A percentile compares a stretch with the other conserved stretches of the same genome.
Evolutionary conservation across 2,113 vertebrate species (phyloP).

Genomic region (Hypanus sabinus): DNA sequence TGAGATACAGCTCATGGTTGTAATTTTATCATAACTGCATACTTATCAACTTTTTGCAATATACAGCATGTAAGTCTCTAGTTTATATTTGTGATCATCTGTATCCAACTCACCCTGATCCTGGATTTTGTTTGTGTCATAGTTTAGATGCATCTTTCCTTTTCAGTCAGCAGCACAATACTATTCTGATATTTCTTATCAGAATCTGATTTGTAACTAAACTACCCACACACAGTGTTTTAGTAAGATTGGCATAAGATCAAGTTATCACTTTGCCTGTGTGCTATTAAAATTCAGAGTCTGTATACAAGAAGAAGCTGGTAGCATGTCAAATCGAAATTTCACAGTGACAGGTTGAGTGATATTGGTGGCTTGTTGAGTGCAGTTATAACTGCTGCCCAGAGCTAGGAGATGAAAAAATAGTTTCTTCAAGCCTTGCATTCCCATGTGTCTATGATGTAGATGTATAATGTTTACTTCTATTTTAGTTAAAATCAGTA

Average conservation of each 20-base stretch:
- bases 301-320: not conserved
- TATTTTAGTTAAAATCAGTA: not conserved
- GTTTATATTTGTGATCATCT: not conserved
- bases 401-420: not conserved
- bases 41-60: too few species aligned
- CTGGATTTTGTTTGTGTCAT: not conserved
- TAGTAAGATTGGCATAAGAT: not conserved
- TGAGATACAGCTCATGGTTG: too few species aligned
- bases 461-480: not conserved
- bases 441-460: too few species aligned
- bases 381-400: not conserved
- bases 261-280: not conserved
- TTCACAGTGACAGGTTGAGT: not conserved
- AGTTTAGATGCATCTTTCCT: not conserved
- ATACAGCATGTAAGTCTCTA: not conserved
- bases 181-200: not conserved
- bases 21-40: too few species aligned
- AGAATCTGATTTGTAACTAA: not conserved
- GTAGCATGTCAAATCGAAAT: not conserved
- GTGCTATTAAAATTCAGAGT: conserved; percentile 16
- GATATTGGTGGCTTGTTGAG: not conserved
- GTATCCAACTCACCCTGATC: not conserved
- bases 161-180: not conserved
- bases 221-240: not conserved
- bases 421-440: not conserved